Evolutionary conservation across 2,797 vertebrate genomes (phyloP).

Genomic region (Amazonetta brasiliensis): DNA sequence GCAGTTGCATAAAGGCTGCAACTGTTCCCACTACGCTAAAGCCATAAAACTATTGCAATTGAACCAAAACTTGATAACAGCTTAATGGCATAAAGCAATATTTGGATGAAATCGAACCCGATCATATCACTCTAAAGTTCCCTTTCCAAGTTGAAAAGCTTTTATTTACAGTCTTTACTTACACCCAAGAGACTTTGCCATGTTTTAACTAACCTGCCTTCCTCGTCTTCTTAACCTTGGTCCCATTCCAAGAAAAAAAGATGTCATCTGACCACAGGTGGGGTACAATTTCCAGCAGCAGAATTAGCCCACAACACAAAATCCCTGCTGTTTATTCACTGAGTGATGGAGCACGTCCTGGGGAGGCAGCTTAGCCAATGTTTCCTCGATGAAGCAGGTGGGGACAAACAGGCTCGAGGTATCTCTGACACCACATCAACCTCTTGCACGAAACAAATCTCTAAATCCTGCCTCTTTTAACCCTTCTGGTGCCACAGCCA

Average conservation of each 20-base stretch:
- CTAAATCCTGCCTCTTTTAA: background rate
- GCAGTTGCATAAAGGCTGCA: conserved; percentile 45
- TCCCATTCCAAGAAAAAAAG: conserved; percentile 55
- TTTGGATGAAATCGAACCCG: conserved; percentile 58
- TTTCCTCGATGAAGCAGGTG: background rate
- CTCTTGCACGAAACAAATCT: background rate
- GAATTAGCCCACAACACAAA: conserved; percentile 27
- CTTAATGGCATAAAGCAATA: conserved; percentile 65
- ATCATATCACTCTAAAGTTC: conserved; percentile 55
- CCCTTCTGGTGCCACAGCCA: background rate
- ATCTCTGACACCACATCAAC: background rate
- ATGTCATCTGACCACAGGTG: conserved; percentile 37
- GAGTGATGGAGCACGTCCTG: background rate
- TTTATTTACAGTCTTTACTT: conserved; percentile 59
- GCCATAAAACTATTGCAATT: conserved; percentile 47
- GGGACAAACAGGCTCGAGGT: background rate
- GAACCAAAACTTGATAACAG: conserved; percentile 66
- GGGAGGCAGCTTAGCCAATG: background rate
- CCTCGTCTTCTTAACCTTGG: conserved; percentile 69
- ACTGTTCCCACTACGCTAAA: conserved; percentile 51
- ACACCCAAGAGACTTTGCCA: conserved; percentile 32
- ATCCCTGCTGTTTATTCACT: conserved; percentile 31
- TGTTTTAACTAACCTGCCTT: conserved; percentile 65
- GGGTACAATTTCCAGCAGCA: conserved; percentile 51
- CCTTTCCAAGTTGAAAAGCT: conserved; percentile 63